phyloP scores from a whole-genome alignment of 2,888 invertebrate genomes.

The Dolichopus griseipennis region DNA sequence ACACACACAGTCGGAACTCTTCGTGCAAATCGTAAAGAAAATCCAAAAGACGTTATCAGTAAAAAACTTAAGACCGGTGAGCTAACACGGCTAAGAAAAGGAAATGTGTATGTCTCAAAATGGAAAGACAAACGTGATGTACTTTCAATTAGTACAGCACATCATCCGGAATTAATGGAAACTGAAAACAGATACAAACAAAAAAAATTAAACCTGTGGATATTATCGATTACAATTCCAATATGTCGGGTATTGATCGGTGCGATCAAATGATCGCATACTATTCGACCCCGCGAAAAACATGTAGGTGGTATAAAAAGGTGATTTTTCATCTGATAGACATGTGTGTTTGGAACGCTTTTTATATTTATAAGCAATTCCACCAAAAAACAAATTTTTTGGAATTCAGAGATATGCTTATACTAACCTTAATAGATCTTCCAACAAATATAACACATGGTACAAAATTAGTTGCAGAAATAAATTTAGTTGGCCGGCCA shows the following conservation, averaged over 20 bases:
- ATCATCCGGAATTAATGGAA: constrained; percentile 4
- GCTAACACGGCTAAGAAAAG: constrained; percentile 21
- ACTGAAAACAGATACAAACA: constrained; percentile 11
- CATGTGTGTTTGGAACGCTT: constrained; percentile 14
- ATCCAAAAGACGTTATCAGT: constrained; percentile 18
- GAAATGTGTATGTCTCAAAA: constrained; percentile 23
- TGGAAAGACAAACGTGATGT: constrained; percentile 21
- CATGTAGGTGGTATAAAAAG: constrained; percentile 22
- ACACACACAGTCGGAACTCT: constrained; percentile 26
- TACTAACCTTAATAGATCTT: not conserved
- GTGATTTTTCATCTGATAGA: constrained; percentile 21
- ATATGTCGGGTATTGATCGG: constrained; percentile 17
- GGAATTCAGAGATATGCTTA: not conserved
- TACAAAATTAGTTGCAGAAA: not conserved
- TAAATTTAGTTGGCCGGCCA: not conserved
- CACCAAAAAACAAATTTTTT: not conserved
- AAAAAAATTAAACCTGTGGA: constrained; percentile 16
- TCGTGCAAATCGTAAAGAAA: constrained; percentile 23
- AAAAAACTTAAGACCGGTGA: constrained; percentile 22
- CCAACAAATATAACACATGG: not conserved
- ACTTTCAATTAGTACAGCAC: constrained; percentile 14
- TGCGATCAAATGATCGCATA: constrained; percentile 19
- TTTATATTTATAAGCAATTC: constrained; percentile 11
- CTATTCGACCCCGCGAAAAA: constrained; percentile 20
- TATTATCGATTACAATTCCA: constrained; percentile 15